phyloP scores from a whole-genome alignment of 2,113 vertebrate genomes.

The Bettongia penicillata region DNA sequence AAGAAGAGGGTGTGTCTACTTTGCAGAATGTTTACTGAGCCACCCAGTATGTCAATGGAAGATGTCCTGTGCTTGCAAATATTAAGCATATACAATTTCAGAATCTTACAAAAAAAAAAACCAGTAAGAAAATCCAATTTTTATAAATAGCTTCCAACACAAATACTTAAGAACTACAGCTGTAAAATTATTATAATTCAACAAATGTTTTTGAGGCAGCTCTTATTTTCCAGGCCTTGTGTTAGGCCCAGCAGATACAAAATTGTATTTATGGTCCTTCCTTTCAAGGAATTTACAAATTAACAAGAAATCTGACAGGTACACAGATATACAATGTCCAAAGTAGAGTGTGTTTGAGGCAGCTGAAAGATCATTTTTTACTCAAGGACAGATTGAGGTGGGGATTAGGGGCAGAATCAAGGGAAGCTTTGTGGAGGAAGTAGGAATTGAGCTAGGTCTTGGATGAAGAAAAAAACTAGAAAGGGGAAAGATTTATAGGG shows the following conservation, averaged over 20 bases:
- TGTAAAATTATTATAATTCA: background rate
- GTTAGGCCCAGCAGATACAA: background rate
- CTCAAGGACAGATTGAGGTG: background rate
- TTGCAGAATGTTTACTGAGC: background rate
- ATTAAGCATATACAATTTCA: conserved; percentile 21
- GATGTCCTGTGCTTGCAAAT: background rate
- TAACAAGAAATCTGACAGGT: background rate
- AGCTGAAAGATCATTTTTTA: background rate
- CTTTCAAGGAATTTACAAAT: background rate
- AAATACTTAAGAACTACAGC: background rate
- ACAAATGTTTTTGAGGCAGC: background rate
- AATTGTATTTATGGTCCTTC: background rate
- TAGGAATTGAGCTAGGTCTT: background rate
- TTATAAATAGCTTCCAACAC: background rate
- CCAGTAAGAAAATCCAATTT: conserved; percentile 9
- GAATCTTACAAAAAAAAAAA: conserved; percentile 11
- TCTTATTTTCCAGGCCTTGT: background rate
- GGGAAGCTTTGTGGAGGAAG: background rate
- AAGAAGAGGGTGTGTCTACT: background rate
- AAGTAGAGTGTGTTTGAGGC: background rate
- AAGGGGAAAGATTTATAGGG: background rate
- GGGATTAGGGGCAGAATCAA: background rate
- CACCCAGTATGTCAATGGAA: background rate
- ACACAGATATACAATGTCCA: background rate
- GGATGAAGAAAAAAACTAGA: background rate